Conservation (phyloP, 1,140 invertebrate species). For the Calliopsis andreniformis region DNA sequence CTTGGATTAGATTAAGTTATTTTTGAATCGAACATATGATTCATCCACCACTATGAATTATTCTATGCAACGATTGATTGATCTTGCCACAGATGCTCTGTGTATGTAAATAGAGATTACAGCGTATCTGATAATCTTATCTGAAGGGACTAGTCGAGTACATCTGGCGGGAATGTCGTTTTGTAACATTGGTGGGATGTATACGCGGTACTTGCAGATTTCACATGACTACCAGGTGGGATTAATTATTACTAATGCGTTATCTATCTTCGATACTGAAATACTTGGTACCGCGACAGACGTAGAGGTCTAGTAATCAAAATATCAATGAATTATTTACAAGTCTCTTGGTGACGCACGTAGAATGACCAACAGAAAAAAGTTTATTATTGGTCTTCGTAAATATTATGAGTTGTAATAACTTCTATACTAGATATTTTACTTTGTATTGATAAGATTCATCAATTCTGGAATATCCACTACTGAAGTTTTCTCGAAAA, state of each 20-base stretch:
- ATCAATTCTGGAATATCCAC: too few relatives aligned
- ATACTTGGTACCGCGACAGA: neutral
- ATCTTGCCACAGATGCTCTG: neutral
- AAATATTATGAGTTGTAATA: too few relatives aligned
- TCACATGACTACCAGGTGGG: neutral
- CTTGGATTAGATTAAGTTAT: neutral
- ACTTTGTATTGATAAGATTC: too few relatives aligned
- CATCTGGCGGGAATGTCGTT: neutral
- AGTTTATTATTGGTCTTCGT: too few relatives aligned
- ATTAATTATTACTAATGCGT: conserved; percentile 1
- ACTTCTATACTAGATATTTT: too few relatives aligned
- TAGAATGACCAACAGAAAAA: too few relatives aligned
- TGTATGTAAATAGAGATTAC: neutral
- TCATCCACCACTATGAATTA: neutral
- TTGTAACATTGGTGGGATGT: neutral
- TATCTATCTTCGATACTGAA: neutral
- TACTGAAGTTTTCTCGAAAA: too few relatives aligned
- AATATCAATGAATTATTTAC: neutral
- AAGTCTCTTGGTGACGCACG: too few relatives aligned
- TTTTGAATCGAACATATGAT: neutral
- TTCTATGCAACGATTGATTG: neutral
- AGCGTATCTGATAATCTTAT: neutral
- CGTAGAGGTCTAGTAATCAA: neutral
- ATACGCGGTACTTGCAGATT: neutral
- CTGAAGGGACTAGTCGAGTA: neutral